Evolutionary conservation across 2,797 vertebrate genomes (phyloP), one percentile per base, ranked within the genome.

Genomic region (Lithobates sylvaticus): DNA sequence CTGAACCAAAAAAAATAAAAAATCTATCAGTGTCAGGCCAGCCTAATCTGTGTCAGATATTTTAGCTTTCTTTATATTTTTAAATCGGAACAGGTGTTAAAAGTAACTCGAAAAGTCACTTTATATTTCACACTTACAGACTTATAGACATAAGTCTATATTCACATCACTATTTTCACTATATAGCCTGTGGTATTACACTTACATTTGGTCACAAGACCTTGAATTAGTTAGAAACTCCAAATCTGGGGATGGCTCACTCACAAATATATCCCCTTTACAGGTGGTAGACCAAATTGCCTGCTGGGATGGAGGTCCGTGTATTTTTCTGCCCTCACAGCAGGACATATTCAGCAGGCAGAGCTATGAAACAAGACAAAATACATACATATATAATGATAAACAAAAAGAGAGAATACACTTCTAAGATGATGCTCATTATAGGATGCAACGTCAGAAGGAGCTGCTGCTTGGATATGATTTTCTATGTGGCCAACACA

Each of bases 231-330:
- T 92, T 0, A 89, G 84, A 0, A 93, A 94, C 92, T 99, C 98
- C 91, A 99, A 93, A 69, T 91, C 92, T 1, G 94, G 90, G 39
- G 92, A 93, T 6, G 98, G 97, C 89, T 99, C 98, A 15, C 98
- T 97, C 84, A 99, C 96, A 73, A 99, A 99, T 92, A 99, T 89
- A 92, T 99, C 98, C 50, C 98, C 98, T 94, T 97, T 99, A 90
- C 98, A 99, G 87, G 98, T 99, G 84, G 97, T 83, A 0, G 98
- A 99, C 98, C 98, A 99, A 92, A 98, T 95, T 91, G 97, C 97
- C 85, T 97, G 97, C 18, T 93, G 96, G 83, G 97, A 97, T 0
- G 98, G 97, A 73, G 96, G 94, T 68, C 97, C 96, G 0, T 95
- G 96, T 89, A 98, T 93, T 79, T 92, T 94, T 83, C 96, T 96